Evolutionary conservation across 1,140 invertebrate species (phyloP).

Genomic region (Cotesia chilonis): DNA sequence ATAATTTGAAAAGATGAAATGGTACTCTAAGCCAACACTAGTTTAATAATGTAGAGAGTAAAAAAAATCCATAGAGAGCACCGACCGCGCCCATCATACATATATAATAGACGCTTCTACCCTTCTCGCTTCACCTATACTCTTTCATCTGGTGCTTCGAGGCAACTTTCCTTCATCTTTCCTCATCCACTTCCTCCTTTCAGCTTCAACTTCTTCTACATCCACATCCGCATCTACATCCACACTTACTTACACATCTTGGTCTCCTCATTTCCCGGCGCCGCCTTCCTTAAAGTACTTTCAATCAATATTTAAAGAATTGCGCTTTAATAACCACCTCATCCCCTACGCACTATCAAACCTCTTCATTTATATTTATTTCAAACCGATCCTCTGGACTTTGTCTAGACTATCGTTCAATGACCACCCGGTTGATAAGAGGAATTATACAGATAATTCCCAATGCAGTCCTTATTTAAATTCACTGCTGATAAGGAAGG

Average conservation of each 20-base stretch:
- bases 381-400: too few relatives aligned
- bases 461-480: too few relatives aligned
- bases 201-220: constrained; percentile 15
- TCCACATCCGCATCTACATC: constrained; percentile 31
- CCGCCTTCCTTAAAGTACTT: constrained; percentile 49
- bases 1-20: constrained; percentile 46
- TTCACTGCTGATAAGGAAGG: too few relatives aligned
- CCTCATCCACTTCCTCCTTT: too few relatives aligned
- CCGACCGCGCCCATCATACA: constrained; percentile 59
- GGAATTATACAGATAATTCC: too few relatives aligned
- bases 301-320: constrained; percentile 65
- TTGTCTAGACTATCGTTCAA: too few relatives aligned
- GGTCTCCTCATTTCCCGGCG: constrained; percentile 26
- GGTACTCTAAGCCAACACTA: constrained; percentile 31
- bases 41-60: constrained; percentile 56
- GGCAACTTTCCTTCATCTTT: constrained; percentile 46
- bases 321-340: constrained; percentile 61
- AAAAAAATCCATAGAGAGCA: constrained; percentile 60
- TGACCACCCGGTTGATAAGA: too few relatives aligned
- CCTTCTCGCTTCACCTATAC: constrained; percentile 55
- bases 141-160: constrained; percentile 53
- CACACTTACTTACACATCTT: constrained; percentile 45
- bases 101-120: constrained; percentile 61
- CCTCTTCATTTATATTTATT: constrained; percentile 42
- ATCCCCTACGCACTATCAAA: too few relatives aligned